A percentile compares a stretch with the other conserved stretches of the same genome.
Evolutionary conservation across 2,888 invertebrate genomes (phyloP).

Genomic region (Idaea biselata): DNA sequence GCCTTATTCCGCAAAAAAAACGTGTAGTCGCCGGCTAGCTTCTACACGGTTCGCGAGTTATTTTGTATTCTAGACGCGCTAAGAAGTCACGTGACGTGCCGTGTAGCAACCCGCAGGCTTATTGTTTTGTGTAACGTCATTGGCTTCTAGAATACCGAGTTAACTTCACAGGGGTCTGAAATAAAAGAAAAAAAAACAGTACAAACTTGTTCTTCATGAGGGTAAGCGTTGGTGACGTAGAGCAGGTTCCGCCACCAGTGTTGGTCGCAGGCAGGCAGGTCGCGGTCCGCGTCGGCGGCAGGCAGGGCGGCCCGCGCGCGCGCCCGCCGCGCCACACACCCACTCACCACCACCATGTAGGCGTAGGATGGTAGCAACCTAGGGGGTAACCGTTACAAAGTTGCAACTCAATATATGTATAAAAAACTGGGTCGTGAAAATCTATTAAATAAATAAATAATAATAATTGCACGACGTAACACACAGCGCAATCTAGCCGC

Average conservation of each 20-base stretch:
- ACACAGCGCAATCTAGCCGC: too few species aligned
- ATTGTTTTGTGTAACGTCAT: background rate
- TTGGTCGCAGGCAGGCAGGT: conserved; percentile 78
- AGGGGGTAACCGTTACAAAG: conserved; percentile 9
- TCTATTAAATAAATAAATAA: too few species aligned
- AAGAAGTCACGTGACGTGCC: too few species aligned
- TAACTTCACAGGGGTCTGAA: conserved; percentile 30
- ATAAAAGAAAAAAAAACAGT: too few species aligned
- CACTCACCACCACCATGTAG: conserved; percentile 76
- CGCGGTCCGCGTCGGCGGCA: conserved; percentile 76
- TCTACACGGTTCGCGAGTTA: too few species aligned
- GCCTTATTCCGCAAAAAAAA: too few species aligned
- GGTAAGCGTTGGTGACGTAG: conserved; percentile 82
- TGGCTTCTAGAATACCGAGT: too few species aligned
- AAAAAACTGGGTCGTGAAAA: background rate
- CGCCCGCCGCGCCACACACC: conserved; percentile 54
- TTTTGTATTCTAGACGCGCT: too few species aligned
- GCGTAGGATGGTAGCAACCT: conserved; percentile 83
- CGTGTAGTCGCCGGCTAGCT: too few species aligned
- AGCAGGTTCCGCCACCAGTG: conserved; percentile 84
- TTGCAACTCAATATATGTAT: background rate
- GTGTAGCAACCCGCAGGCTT: too few species aligned
- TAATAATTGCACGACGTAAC: too few species aligned
- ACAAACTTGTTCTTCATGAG: conserved; percentile 78
- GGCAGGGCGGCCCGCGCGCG: conserved; percentile 40